Conservation (phyloP, 1,140 invertebrate species). For the Ceratina australensis region DNA sequence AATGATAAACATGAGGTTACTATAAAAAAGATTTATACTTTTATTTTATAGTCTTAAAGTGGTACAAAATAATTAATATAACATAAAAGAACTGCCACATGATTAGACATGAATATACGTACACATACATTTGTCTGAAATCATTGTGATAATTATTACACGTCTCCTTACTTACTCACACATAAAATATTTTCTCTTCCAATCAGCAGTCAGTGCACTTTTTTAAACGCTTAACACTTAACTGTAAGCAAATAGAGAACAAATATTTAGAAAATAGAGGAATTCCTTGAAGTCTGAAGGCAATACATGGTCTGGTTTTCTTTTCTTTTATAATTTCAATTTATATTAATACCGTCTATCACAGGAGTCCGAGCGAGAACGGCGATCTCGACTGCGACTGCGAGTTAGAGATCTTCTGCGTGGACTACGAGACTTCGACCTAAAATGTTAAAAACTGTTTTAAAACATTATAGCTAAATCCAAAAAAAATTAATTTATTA, state of each 20-base stretch:
- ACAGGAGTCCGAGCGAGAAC: conserved; percentile 78
- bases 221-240: conserved; percentile 68
- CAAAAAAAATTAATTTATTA: conserved; percentile 38
- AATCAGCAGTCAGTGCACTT: conserved; percentile 58
- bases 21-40: conserved; percentile 42
- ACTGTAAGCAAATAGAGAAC: conserved; percentile 67
- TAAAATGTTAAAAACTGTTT: conserved; percentile 71
- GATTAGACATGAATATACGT: conserved; percentile 18
- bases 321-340: conserved; percentile 31
- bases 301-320: not conserved
- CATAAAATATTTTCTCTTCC: conserved; percentile 66
- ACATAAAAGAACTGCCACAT: conserved; percentile 52
- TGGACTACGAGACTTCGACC: conserved; percentile 77
- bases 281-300: conserved; percentile 10
- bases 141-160: conserved; percentile 38
- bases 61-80: conserved; percentile 75
- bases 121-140: conserved; percentile 3
- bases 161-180: conserved; percentile 64
- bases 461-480: conserved; percentile 37
- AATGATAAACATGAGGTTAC: not conserved
- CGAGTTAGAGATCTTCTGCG: conserved; percentile 76
- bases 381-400: conserved; percentile 77
- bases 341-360: conserved; percentile 77
- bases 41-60: conserved; percentile 72
- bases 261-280: conserved; percentile 42